A percentile compares a stretch with the other conserved stretches of the same genome.
These are phyloP conservation scores for Lapara coniferarum DNA, from an alignment of 2,888 invertebrate species.

Conservation along the genomic window DNA sequence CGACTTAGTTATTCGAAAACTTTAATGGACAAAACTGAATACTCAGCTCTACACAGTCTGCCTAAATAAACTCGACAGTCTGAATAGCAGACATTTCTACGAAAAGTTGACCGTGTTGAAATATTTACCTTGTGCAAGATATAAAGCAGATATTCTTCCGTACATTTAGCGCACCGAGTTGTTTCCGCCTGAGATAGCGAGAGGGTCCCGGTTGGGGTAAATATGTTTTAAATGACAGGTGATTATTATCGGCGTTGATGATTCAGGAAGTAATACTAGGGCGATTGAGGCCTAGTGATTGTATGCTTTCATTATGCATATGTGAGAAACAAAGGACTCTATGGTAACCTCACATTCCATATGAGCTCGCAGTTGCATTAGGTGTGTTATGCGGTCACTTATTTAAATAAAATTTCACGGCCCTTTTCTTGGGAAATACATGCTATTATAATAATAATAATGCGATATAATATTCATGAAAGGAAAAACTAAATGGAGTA, in stretches of 20 bases:
- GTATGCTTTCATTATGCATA: background rate
- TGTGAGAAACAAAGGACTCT: background rate
- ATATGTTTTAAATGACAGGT: conserved; percentile 17
- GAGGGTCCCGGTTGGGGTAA: background rate
- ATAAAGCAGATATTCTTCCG: conserved; percentile 9
- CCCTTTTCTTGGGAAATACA: no score
- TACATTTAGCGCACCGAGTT: background rate
- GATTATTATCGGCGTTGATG: conserved; percentile 16
- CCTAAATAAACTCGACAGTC: background rate
- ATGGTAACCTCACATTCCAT: no score
- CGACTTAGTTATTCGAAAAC: no score
- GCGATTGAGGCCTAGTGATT: background rate
- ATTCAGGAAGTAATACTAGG: background rate
- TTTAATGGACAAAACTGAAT: background rate
- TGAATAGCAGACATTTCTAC: background rate
- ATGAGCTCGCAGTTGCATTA: no score
- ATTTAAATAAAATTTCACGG: no score
- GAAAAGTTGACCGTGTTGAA: conserved; percentile 5
- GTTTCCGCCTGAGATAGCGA: conserved; percentile 18
- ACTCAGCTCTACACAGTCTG: background rate
- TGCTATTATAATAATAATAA: no score
- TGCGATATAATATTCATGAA: no score
- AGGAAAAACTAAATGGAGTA: no score
- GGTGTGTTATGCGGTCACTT: no score
- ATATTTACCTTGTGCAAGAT: conserved; percentile 10